phyloP scores from a whole-genome alignment of 2,888 invertebrate species.

The Pocota personata region DNA sequence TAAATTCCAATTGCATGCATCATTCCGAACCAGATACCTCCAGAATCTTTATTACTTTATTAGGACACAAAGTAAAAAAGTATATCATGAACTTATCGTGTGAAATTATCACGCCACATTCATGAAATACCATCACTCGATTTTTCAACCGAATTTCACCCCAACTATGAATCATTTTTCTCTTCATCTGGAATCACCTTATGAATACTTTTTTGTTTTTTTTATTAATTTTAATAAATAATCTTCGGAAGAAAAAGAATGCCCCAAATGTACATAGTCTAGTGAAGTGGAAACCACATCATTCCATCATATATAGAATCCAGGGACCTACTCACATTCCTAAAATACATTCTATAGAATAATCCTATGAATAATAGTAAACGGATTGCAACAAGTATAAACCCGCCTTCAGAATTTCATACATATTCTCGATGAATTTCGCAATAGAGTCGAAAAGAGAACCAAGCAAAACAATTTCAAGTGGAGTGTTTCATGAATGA shows the following conservation, averaged over 20 bases:
- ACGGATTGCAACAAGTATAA: background rate
- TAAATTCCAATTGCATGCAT: too few relatives aligned
- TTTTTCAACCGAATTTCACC: background rate
- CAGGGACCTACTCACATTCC: background rate
- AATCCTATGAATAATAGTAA: constrained; percentile 8
- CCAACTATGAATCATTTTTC: background rate
- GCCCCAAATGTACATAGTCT: background rate
- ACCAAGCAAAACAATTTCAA: constrained; percentile 10
- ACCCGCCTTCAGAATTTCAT: constrained; percentile 11
- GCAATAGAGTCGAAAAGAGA: constrained; percentile 6
- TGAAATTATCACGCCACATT: background rate
- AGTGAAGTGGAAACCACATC: constrained; percentile 37
- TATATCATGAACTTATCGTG: background rate
- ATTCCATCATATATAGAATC: background rate
- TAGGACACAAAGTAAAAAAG: too few relatives aligned
- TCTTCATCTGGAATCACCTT: constrained; percentile 12
- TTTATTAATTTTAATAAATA: background rate
- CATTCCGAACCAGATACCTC: too few relatives aligned
- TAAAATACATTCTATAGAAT: constrained; percentile 1
- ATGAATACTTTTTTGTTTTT: background rate
- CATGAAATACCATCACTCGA: background rate
- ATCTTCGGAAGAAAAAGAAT: background rate
- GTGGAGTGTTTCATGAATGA: constrained; percentile 28
- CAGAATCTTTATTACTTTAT: too few relatives aligned
- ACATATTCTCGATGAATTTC: constrained; percentile 19